phyloP scores from a whole-genome alignment of 1,140 invertebrate genomes.

The Caenorhabditis tropicalis region DNA sequence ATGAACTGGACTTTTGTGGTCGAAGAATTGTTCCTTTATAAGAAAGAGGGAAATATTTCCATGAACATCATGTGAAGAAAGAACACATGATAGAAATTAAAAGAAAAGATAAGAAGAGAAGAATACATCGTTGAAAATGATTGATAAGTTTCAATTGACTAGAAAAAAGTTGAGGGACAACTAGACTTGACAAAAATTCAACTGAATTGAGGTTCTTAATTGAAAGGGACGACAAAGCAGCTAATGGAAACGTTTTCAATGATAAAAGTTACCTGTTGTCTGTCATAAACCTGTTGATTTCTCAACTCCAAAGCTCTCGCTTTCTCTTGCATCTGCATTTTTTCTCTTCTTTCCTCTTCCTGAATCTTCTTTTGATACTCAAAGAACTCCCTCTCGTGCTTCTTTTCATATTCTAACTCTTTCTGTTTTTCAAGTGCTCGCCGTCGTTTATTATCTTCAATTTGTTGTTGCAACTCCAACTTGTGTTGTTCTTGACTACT shows the following conservation, averaged over 20 bases:
- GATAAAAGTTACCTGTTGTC: slow-evolving; percentile 18
- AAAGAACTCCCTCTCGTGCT: not conserved
- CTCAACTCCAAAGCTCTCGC: slow-evolving; percentile 38
- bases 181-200: too few relatives aligned
- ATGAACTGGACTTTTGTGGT: not conserved
- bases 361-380: slow-evolving; percentile 29
- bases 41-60: not conserved
- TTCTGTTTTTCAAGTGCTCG: slow-evolving; percentile 48
- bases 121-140: too few relatives aligned
- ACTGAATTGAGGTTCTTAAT: too few relatives aligned
- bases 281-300: slow-evolving; percentile 33
- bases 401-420: slow-evolving; percentile 27
- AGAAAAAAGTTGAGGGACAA: too few relatives aligned
- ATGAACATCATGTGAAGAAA: too few relatives aligned
- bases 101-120: too few relatives aligned
- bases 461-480: slow-evolving; percentile 44
- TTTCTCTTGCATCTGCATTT: slow-evolving; percentile 10
- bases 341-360: slow-evolving; percentile 40
- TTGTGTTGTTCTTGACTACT: slow-evolving; percentile 35
- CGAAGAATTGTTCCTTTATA: not conserved
- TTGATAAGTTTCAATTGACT: too few relatives aligned
- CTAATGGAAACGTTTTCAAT: too few relatives aligned
- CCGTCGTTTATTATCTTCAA: slow-evolving; percentile 47
- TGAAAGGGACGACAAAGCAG: too few relatives aligned
- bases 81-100: too few relatives aligned